phyloP scores from a whole-genome alignment of 1,140 invertebrate species.

The Orchesella cincta region DNA sequence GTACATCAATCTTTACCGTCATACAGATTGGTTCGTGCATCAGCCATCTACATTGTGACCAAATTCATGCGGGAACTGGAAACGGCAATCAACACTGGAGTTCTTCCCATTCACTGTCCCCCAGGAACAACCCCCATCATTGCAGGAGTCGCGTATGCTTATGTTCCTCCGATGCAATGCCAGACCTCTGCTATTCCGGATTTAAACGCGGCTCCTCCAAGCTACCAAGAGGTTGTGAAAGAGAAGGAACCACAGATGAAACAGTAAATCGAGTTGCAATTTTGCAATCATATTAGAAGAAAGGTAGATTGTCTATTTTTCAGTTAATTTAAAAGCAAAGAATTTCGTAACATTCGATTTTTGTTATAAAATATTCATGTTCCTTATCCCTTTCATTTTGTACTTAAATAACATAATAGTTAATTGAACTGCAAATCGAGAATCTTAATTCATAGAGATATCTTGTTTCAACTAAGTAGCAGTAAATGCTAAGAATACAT shows the following conservation, averaged over 20 bases:
- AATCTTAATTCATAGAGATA: no score
- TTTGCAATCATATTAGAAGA: no score
- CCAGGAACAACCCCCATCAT: neutral
- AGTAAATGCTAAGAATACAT: no score
- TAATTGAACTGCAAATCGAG: no score
- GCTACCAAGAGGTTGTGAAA: conserved; percentile 21
- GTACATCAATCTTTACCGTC: neutral
- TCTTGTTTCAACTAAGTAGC: no score
- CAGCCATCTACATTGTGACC: conserved; percentile 13
- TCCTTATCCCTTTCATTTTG: no score
- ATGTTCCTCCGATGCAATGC: neutral
- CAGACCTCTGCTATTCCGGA: neutral
- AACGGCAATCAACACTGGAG: conserved; percentile 2
- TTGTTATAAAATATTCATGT: no score
- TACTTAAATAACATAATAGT: no score
- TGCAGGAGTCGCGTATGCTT: conserved; percentile 23
- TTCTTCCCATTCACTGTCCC: neutral
- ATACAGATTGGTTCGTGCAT: neutral
- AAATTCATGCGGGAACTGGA: conserved; percentile 26
- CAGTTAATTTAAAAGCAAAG: no score
- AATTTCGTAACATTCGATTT: no score
- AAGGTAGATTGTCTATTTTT: no score
- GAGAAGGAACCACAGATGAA: neutral
- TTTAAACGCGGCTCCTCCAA: conserved; percentile 7
- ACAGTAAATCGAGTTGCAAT: neutral